Conservation (phyloP, 2,113 vertebrate species). For the Jaculus jaculus region DNA sequence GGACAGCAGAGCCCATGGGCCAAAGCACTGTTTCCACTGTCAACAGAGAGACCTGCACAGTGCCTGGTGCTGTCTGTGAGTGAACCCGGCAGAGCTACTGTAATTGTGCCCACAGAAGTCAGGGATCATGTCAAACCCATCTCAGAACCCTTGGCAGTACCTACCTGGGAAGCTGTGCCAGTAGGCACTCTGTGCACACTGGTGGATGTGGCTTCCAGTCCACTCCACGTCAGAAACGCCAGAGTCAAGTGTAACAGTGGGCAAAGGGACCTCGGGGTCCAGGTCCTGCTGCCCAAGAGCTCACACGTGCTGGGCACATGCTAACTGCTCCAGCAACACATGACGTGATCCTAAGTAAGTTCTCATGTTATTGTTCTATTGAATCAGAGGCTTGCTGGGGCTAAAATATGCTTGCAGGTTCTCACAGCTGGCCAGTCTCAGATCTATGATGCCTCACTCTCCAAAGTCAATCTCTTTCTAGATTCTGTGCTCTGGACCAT, state of each 20-base stretch:
- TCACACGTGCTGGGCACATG: neutral
- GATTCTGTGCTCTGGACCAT: rapidly evolving
- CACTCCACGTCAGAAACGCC: constrained; percentile 27
- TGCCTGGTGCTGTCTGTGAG: neutral
- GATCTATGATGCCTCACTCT: neutral
- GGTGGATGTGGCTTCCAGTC: constrained; percentile 16
- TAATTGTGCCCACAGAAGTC: neutral
- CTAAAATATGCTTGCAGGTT: neutral
- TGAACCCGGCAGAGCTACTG: neutral
- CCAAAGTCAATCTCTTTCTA: neutral
- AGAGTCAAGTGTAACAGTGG: constrained; percentile 42
- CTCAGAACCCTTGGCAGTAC: neutral
- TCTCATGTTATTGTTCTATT: rapidly evolving
- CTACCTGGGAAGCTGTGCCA: neutral
- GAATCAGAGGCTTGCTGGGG: rapidly evolving
- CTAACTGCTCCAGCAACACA: rapidly evolving
- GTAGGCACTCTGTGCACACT: neutral
- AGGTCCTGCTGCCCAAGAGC: too few relatives aligned
- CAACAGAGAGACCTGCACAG: neutral
- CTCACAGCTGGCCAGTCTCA: neutral
- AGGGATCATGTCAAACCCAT: neutral
- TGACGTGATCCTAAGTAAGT: neutral
- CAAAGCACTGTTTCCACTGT: rapidly evolving
- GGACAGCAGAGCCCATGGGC: too few relatives aligned
- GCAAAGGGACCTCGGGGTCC: too few relatives aligned